Conservation (phyloP, 1,140 invertebrate species). For the Uloborus diversus region DNA sequence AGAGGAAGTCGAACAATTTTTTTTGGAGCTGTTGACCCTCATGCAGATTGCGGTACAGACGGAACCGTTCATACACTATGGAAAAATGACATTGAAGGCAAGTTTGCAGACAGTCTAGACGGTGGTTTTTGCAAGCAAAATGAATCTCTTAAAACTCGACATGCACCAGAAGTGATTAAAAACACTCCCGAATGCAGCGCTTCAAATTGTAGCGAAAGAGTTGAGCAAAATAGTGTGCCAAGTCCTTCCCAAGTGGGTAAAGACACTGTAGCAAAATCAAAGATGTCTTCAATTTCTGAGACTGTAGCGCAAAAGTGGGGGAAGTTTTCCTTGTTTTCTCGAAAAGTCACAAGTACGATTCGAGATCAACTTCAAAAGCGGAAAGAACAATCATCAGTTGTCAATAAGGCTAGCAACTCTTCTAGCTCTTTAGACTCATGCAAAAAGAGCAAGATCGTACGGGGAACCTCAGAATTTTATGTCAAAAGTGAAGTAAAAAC, state of each 20-base stretch:
- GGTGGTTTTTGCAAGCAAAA: not conserved
- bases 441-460: not conserved
- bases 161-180: not conserved
- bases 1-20: not conserved
- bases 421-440: not conserved
- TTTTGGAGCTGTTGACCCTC: not conserved
- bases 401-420: not conserved
- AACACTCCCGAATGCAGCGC: not conserved
- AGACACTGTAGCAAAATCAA: not conserved
- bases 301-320: not conserved
- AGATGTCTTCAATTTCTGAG: slow-evolving; percentile 4
- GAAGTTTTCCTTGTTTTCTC: slow-evolving; percentile 17
- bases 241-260: too few relatives aligned
- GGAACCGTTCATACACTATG: not conserved
- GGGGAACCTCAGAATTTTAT: not conserved
- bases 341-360: slow-evolving; percentile 36
- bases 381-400: slow-evolving; percentile 12
- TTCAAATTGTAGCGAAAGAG: not conserved
- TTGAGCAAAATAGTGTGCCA: not conserved
- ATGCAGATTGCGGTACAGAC: not conserved
- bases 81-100: not conserved
- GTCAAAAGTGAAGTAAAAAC: not conserved
- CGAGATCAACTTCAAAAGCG: slow-evolving; percentile 25
- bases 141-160: not conserved
- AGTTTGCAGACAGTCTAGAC: not conserved